A percentile compares a stretch with the other conserved stretches of the same genome.
Evolutionary conservation across 2,113 vertebrate species (phyloP).

Genomic region (Scartelaos histophorus): DNA sequence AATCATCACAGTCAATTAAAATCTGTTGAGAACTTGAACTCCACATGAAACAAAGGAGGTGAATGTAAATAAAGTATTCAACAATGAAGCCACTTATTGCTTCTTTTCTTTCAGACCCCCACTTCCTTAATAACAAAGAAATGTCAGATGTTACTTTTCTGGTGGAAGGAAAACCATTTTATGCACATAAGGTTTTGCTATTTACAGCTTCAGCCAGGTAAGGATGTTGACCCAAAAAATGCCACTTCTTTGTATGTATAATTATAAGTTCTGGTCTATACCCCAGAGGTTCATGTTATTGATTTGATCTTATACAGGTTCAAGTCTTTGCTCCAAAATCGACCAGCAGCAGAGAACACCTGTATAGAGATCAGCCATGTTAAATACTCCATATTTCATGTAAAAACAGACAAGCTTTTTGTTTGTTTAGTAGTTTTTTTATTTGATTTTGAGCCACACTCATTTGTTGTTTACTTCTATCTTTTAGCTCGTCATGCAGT

Average conservation of each 20-base stretch:
- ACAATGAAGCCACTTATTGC: background rate
- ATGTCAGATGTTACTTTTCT: conserved; percentile 83
- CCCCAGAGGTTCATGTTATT: background rate
- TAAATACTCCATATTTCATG: conserved; percentile 77
- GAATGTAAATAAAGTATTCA: conserved; percentile 7
- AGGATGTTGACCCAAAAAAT: background rate
- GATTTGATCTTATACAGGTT: conserved; percentile 77
- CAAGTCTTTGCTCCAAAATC: conserved; percentile 94
- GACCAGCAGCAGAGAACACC: conserved; percentile 90
- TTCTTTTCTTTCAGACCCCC: conserved; percentile 66
- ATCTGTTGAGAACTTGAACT: background rate
- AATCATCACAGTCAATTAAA: background rate
- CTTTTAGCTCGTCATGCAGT: conserved; percentile 81
- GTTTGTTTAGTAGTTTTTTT: background rate
- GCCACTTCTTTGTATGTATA: background rate
- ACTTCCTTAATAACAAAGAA: conserved; percentile 82
- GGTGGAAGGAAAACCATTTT: conserved; percentile 82
- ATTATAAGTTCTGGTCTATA: background rate
- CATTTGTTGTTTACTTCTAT: conserved; percentile 17
- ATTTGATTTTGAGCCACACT: background rate
- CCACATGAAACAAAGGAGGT: conserved; percentile 3
- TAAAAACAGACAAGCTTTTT: conserved; percentile 12
- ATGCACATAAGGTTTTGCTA: conserved; percentile 81
- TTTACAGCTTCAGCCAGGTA: conserved; percentile 80
- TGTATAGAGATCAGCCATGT: conserved; percentile 91